These are phyloP conservation scores for Anagyrus pseudococci DNA, from an alignment of 2,888 invertebrate genomes.

Conservation along the genomic window DNA sequence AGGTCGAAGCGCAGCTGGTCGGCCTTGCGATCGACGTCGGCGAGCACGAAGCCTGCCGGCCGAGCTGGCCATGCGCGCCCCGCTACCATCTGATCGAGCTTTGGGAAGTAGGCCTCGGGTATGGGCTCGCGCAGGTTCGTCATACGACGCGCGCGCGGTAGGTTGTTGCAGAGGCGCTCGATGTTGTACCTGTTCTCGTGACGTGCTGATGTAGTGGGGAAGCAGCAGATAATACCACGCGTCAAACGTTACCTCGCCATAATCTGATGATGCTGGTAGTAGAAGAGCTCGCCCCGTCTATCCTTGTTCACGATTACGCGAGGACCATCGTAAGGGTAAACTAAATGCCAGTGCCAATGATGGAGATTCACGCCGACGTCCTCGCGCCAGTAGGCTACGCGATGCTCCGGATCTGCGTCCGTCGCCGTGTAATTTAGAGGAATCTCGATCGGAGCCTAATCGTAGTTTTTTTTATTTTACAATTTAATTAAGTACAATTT, in stretches of 20 bases:
- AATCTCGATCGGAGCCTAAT: too few species aligned
- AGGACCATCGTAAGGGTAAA: conserved; percentile 78
- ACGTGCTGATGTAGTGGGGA: neutral
- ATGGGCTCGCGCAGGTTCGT: conserved; percentile 75
- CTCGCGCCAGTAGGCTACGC: conserved; percentile 84
- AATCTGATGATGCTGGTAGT: conserved; percentile 80
- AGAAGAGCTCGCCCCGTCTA: conserved; percentile 80
- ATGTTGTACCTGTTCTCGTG: conserved; percentile 70
- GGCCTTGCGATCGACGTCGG: conserved; percentile 72
- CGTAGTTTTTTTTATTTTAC: too few species aligned
- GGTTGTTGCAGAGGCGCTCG: conserved; percentile 77
- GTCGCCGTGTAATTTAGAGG: conserved; percentile 79
- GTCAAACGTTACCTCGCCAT: conserved; percentile 65
- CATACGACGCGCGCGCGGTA: conserved; percentile 70
- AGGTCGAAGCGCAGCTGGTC: conserved; percentile 74
- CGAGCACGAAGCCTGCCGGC: conserved; percentile 65
- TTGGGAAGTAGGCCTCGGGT: conserved; percentile 82
- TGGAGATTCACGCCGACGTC: conserved; percentile 86
- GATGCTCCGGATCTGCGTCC: conserved; percentile 78
- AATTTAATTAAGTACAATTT: too few species aligned
- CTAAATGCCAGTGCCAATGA: conserved; percentile 93
- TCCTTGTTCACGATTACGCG: conserved; percentile 75
- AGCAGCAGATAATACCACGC: neutral
- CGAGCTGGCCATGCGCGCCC: conserved; percentile 80
- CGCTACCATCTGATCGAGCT: conserved; percentile 79